phyloP scores from a whole-genome alignment of 2,888 invertebrate genomes.

The Drosophila fungiperda region DNA sequence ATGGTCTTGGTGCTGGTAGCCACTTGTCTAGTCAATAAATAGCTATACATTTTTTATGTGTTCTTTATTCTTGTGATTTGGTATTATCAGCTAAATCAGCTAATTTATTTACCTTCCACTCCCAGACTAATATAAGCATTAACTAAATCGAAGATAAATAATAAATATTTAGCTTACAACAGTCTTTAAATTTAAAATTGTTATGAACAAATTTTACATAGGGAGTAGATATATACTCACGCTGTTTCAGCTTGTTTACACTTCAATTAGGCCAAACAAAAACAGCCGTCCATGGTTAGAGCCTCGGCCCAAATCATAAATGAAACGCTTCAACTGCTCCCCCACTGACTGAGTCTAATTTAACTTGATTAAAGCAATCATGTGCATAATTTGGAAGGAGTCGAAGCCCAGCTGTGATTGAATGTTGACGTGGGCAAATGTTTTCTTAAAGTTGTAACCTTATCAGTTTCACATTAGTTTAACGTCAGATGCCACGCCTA shows the following conservation, averaged over 20 bases:
- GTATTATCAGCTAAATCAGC: background rate
- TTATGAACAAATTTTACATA: background rate
- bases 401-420: constrained; percentile 32
- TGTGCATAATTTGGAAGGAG: constrained; percentile 55
- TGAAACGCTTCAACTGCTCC: constrained; percentile 37
- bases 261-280: constrained; percentile 38
- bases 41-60: constrained; percentile 39
- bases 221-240: background rate
- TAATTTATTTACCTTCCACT: background rate
- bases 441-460: constrained; percentile 41
- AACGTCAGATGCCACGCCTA: constrained; percentile 20
- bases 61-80: constrained; percentile 1
- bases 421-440: constrained; percentile 14
- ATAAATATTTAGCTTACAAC: background rate
- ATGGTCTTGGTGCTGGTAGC: constrained; percentile 34
- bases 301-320: constrained; percentile 34
- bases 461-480: constrained; percentile 46
- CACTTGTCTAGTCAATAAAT: constrained; percentile 66
- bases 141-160: background rate
- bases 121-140: background rate
- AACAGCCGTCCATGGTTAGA: constrained; percentile 11
- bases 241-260: constrained; percentile 13
- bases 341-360: constrained; percentile 46
- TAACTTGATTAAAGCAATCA: constrained; percentile 65
- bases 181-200: background rate